Evolutionary conservation across 1,140 invertebrate genomes (phyloP), one percentile per base, ranked within the genome.

Genomic region (Cherax destructor): DNA sequence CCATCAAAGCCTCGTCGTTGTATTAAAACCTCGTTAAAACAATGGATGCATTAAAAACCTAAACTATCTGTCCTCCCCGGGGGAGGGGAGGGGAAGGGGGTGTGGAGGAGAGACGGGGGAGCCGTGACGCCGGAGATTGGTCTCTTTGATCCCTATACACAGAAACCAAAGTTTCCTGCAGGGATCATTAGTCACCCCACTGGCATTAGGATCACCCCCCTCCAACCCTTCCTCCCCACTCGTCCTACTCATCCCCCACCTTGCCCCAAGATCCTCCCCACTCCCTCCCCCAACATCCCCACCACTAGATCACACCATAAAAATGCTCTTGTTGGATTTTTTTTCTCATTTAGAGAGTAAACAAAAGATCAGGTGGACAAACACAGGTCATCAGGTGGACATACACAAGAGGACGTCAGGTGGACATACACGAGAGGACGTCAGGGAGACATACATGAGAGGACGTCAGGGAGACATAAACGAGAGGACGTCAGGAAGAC

Each of bases 1-100:
- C 50, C 85, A 77, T 86, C 85, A 86, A 86, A 86, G 50, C 49
- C 83, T 30, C 85, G 50, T 59, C n/a, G 16, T 59, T 77, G 85
- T 86, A 86, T 86, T 86, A 86, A 86, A 86, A 86, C 85, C 85
- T 86, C 85, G 85, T 86, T 86, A 86, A 86, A 86, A 86, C 85
- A 78, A 86, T 86, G 85, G 56, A 6, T 86, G 85, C 85, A 30
- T 86, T 61, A 76, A 86, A 77, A 78, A 76, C 50, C 85, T 77
- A 59, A 86, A 86, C 85, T 85, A 85, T 69, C 69, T 85, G 83
- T 65, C 6, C 21, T 56, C 52, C 10, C 52, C 5, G 52, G 52
- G 10, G 52, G 30, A 41, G 30, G 30, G 30, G 30, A 41, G 30
- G 30, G 30, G n/a, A n/a, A 41, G 30, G 30, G 30, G 30, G 30